Percentiles rank a stretch among this genome's conserved stretches.
These are phyloP conservation scores for Diaprepes abbreviatus DNA, from an alignment of 2,888 invertebrate species.

Conservation along the genomic window DNA sequence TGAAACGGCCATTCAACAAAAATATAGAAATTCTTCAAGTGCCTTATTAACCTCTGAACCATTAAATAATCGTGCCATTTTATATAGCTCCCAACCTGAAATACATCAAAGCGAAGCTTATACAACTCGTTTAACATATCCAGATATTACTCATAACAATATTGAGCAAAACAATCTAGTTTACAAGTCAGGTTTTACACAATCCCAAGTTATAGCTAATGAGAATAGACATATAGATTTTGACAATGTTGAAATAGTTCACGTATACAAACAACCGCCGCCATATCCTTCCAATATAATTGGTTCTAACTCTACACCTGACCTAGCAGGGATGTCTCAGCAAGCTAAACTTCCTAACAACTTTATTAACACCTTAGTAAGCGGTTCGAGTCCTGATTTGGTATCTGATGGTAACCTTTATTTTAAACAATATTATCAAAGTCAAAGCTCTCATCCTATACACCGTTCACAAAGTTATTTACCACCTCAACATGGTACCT, in stretches of 20 bases:
- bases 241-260: constrained; percentile 70
- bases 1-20: constrained; percentile 91
- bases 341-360: constrained; percentile 62
- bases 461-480: constrained; percentile 66
- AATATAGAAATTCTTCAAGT: constrained; percentile 77
- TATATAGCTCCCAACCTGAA: constrained; percentile 82
- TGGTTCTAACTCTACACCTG: constrained; percentile 89
- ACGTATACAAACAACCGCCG: constrained; percentile 86
- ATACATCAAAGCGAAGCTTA: constrained; percentile 73
- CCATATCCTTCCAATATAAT: constrained; percentile 84
- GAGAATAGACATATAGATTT: constrained; percentile 61
- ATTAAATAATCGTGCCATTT: constrained; percentile 63
- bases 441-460: constrained; percentile 60
- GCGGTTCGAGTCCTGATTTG: constrained; percentile 83
- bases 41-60: constrained; percentile 61
- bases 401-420: constrained; percentile 80
- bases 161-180: constrained; percentile 61
- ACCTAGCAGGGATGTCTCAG: constrained; percentile 80
- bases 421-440: constrained; percentile 65
- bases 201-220: constrained; percentile 57
- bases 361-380: constrained; percentile 71
- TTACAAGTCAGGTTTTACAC: constrained; percentile 55
- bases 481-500: constrained; percentile 75
- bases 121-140: constrained; percentile 70
- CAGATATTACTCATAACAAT: constrained; percentile 76